Percentiles rank a stretch among this genome's conserved stretches.
phyloP scores from a whole-genome alignment of 2,113 vertebrate species.

The Peromyscus californicus region DNA sequence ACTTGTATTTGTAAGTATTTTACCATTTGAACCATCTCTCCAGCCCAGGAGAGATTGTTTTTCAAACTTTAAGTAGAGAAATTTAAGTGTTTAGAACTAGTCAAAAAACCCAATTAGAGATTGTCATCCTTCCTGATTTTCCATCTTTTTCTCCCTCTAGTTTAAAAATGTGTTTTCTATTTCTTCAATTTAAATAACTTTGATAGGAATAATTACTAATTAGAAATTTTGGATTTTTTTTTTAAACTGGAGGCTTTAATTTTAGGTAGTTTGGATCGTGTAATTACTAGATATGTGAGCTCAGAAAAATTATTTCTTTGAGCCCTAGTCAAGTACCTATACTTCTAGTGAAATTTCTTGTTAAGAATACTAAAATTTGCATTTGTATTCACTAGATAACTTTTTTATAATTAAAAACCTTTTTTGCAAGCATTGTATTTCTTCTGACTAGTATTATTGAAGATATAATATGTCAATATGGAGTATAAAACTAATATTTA shows the following conservation, averaged over 20 bases:
- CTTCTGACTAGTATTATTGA: neutral
- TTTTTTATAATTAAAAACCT: neutral
- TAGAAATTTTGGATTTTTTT: slow-evolving; percentile 13
- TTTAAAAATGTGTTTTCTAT: slow-evolving; percentile 29
- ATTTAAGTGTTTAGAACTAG: slow-evolving; percentile 36
- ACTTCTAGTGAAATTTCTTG: neutral
- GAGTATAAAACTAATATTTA: neutral
- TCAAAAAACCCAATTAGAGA: neutral
- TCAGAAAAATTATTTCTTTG: slow-evolving; percentile 28
- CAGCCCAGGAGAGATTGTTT: too few relatives aligned
- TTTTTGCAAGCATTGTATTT: neutral
- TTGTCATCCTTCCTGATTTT: neutral
- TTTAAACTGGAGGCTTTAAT: slow-evolving; percentile 11
- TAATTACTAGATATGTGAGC: neutral
- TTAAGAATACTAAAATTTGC: slow-evolving; percentile 1
- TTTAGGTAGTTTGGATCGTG: slow-evolving; percentile 1
- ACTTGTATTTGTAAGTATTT: neutral
- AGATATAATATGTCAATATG: neutral
- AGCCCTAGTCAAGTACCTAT: neutral
- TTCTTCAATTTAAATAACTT: slow-evolving; percentile 3
- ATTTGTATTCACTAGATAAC: neutral
- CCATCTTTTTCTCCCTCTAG: slow-evolving; percentile 7
- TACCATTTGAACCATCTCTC: neutral
- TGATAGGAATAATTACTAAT: slow-evolving; percentile 7
- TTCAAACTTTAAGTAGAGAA: neutral